Conservation (phyloP, 35 echinoderm and acorn worm species). For the Stichopus chloronotus region DNA sequence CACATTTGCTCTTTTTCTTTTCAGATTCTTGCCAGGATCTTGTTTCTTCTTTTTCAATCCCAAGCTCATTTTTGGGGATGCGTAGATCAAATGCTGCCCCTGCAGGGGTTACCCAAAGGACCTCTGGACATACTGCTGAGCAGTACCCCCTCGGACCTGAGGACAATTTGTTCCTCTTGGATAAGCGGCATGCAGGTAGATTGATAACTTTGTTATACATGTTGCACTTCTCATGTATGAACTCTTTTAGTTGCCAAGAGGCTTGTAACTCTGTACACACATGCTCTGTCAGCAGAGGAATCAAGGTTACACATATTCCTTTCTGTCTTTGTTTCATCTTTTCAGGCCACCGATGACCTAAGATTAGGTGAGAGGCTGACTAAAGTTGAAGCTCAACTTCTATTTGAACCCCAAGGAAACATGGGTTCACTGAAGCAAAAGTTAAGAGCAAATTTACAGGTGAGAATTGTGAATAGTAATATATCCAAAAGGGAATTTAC, state of each 20-base stretch:
- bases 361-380: constrained; percentile 42
- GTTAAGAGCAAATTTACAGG: constrained; percentile 12
- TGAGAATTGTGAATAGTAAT: neutral
- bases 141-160: neutral
- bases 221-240: neutral
- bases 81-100: constrained; percentile 42
- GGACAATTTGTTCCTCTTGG: constrained; percentile 15
- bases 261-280: neutral
- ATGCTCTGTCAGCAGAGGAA: too few species aligned
- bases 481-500: too few species aligned
- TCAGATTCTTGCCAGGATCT: constrained; percentile 56
- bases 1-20: neutral
- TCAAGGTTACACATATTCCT: neutral
- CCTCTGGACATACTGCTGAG: constrained; percentile 3
- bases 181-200: constrained; percentile 43
- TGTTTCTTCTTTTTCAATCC: constrained; percentile 50
- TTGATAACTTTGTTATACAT: neutral
- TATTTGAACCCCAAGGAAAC: neutral
- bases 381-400: neutral
- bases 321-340: neutral
- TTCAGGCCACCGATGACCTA: constrained; percentile 36
- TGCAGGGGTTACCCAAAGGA: constrained; percentile 18
- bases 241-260: neutral
- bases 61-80: constrained; percentile 40
- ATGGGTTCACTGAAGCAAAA: constrained; percentile 14